Percentiles rank a stretch among this genome's conserved stretches.
Evolutionary conservation across 1,140 invertebrate genomes (phyloP).

Genomic region (Asobara japonica): DNA sequence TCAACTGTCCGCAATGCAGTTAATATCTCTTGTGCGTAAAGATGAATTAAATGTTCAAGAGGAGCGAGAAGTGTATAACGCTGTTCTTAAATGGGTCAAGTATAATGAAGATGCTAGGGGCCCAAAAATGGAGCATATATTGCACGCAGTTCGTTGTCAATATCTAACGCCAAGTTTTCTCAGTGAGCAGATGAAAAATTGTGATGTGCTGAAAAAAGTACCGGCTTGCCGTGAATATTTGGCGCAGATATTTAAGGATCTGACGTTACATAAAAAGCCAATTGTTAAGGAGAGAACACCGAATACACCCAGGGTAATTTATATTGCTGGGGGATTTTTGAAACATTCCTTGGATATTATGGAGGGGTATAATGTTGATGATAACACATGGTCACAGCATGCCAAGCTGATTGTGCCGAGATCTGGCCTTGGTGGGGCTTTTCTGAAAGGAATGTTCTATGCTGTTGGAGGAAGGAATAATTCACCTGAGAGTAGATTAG

Average conservation of each 20-base stretch:
- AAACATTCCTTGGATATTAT: slow-evolving; percentile 85
- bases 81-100: slow-evolving; percentile 90
- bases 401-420: slow-evolving; percentile 82
- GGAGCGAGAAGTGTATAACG: slow-evolving; percentile 91
- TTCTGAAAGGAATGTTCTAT: slow-evolving; percentile 87
- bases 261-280: slow-evolving; percentile 84
- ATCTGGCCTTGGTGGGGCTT: slow-evolving; percentile 88
- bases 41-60: slow-evolving; percentile 91
- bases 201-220: slow-evolving; percentile 85
- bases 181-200: slow-evolving; percentile 90
- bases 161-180: slow-evolving; percentile 90
- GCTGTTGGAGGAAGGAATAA: slow-evolving; percentile 92
- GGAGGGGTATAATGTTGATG: slow-evolving; percentile 88
- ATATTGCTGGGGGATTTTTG: slow-evolving; percentile 89
- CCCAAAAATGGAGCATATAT: slow-evolving; percentile 85
- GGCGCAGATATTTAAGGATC: slow-evolving; percentile 88
- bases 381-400: slow-evolving; percentile 83
- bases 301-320: slow-evolving; percentile 88
- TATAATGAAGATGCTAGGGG: slow-evolving; percentile 86
- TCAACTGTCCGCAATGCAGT: slow-evolving; percentile 80
- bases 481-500: slow-evolving; percentile 81
- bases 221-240: slow-evolving; percentile 91
- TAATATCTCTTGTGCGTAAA: slow-evolving; percentile 82
- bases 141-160: slow-evolving; percentile 88
- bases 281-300: slow-evolving; percentile 83